These are phyloP conservation scores for Pemphigus obesinymphae DNA, from an alignment of 1,140 invertebrate species.

Conservation along the genomic window DNA sequence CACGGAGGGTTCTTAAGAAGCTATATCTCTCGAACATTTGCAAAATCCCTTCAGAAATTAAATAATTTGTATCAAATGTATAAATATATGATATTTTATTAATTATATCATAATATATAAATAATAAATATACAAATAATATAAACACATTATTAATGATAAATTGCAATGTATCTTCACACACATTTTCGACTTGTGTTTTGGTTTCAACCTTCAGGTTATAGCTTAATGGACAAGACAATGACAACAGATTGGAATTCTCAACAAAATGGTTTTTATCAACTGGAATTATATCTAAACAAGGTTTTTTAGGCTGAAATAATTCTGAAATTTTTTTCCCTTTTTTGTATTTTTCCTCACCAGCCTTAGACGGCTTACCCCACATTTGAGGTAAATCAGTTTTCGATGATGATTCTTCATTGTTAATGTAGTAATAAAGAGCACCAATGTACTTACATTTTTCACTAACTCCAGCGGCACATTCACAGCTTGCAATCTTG, in stretches of 20 bases:
- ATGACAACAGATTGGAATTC: not conserved
- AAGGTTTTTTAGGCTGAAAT: not conserved
- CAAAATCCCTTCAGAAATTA: too few species aligned
- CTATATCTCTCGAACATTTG: too few species aligned
- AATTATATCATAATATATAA: not conserved
- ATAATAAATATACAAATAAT: not conserved
- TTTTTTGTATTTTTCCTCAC: not conserved
- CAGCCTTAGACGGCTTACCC: not conserved
- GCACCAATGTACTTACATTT: not conserved
- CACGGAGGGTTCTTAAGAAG: too few species aligned
- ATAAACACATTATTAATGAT: not conserved
- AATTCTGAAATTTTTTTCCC: not conserved
- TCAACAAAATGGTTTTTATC: not conserved
- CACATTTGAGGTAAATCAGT: not conserved
- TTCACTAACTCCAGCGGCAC: not conserved
- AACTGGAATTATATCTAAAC: not conserved
- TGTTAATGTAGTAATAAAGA: not conserved
- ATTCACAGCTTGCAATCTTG: not conserved
- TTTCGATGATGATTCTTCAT: not conserved
- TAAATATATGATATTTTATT: too few species aligned
- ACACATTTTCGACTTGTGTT: not conserved
- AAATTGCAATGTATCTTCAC: not conserved
- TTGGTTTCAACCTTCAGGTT: not conserved
- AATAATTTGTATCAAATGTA: too few species aligned
- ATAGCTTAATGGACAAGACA: not conserved